Conservation (phyloP, 2,888 invertebrate genomes). For the Saturnia japonica region DNA sequence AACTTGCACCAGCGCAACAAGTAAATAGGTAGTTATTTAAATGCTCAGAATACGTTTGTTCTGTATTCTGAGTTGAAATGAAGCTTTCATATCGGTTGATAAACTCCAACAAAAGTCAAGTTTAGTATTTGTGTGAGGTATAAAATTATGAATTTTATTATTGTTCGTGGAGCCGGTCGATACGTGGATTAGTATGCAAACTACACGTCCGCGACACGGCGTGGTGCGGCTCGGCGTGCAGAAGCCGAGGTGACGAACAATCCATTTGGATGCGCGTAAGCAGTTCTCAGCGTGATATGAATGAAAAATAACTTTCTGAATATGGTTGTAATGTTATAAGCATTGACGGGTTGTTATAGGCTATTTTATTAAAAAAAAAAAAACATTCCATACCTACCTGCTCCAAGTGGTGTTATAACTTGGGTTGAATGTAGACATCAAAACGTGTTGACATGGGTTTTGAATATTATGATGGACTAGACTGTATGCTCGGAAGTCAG, state of each 20-base stretch:
- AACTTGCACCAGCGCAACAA: neutral
- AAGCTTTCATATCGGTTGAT: constrained; percentile 32
- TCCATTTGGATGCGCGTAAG: constrained; percentile 67
- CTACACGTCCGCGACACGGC: constrained; percentile 36
- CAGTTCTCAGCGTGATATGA: constrained; percentile 51
- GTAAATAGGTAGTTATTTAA: neutral
- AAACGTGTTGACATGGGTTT: neutral
- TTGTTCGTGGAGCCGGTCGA: constrained; percentile 36
- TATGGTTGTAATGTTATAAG: constrained; percentile 48
- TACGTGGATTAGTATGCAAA: constrained; percentile 69
- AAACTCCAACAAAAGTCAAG: constrained; percentile 38
- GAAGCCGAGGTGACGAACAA: constrained; percentile 70
- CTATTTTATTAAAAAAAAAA: constrained; percentile 44
- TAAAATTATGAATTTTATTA: constrained; percentile 48
- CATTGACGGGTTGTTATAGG: constrained; percentile 28
- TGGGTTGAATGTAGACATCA: neutral
- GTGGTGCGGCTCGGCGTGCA: constrained; percentile 39
- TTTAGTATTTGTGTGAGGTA: constrained; percentile 39
- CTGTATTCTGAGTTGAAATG: no score
- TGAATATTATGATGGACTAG: neutral
- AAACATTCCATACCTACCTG: constrained; percentile 43
- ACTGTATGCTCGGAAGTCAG: neutral
- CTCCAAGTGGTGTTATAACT: constrained; percentile 26
- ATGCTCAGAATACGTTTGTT: no score
- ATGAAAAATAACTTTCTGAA: constrained; percentile 40